These are phyloP conservation scores for Etheostoma spectabile DNA, from an alignment of 2,113 vertebrate genomes.

Conservation along the genomic window DNA sequence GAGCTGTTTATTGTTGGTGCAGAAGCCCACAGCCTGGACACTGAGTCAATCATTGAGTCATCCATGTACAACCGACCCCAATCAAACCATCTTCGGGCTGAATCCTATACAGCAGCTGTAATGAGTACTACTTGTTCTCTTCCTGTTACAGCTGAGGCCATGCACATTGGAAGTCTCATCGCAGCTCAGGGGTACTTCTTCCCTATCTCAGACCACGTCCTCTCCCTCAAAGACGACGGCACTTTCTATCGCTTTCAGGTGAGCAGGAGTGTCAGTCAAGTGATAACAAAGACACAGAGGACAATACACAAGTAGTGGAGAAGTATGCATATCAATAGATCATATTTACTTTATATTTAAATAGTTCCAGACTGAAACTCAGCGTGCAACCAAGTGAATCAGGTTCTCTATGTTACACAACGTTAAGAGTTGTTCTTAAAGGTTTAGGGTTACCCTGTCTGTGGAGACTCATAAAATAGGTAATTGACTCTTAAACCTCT, in stretches of 20 bases:
- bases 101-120: conserved; percentile 17
- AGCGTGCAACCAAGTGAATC: neutral
- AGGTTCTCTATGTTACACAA: neutral
- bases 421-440: neutral
- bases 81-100: neutral
- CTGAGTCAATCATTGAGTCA: conserved; percentile 57
- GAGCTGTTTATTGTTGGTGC: conserved; percentile 35
- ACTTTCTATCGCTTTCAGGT: conserved; percentile 99
- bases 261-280: conserved; percentile 48
- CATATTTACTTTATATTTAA: neutral
- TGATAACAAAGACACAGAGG: neutral
- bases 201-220: conserved; percentile 97
- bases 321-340: neutral
- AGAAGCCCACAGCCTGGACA: conserved; percentile 30
- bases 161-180: conserved; percentile 96
- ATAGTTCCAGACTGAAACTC: neutral
- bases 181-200: conserved; percentile 98
- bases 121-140: conserved; percentile 3
- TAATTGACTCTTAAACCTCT: neutral
- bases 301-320: neutral
- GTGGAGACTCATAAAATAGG: neutral
- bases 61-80: conserved; percentile 11
- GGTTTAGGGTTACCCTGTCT: neutral
- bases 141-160: conserved; percentile 89
- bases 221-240: conserved; percentile 95